Evolutionary conservation across 2,888 invertebrate species (phyloP).

Genomic region (Netelia virgata): DNA sequence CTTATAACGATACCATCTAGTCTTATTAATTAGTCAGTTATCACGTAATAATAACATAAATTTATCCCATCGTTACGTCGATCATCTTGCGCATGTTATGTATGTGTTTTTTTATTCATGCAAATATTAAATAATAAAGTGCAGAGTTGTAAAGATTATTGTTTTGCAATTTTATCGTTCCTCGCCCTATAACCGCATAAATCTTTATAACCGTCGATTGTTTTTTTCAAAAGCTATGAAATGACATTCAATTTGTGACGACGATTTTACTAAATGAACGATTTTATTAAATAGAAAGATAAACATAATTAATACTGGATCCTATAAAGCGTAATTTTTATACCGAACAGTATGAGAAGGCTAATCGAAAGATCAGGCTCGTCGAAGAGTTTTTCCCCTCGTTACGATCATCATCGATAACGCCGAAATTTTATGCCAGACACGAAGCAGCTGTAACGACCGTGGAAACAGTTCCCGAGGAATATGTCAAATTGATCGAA

Average conservation of each 20-base stretch:
- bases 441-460: slow-evolving; percentile 73
- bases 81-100: slow-evolving; percentile 81
- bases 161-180: not conserved
- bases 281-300: not conserved
- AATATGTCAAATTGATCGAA: slow-evolving; percentile 77
- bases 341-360: slow-evolving; percentile 78
- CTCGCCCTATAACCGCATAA: not conserved
- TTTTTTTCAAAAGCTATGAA: slow-evolving; percentile 5
- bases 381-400: slow-evolving; percentile 76
- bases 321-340: slow-evolving; percentile 77
- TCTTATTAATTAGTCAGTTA: slow-evolving; percentile 73
- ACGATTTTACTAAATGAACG: too few species aligned
- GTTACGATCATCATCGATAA: slow-evolving; percentile 72
- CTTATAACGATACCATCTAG: slow-evolving; percentile 72
- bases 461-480: slow-evolving; percentile 69
- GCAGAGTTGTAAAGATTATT: slow-evolving; percentile 67
- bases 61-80: slow-evolving; percentile 63
- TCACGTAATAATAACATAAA: slow-evolving; percentile 38
- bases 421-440: slow-evolving; percentile 81
- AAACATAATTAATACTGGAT: slow-evolving; percentile 69
- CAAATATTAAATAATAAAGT: slow-evolving; percentile 83
- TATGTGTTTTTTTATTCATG: slow-evolving; percentile 83
- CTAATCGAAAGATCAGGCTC: slow-evolving; percentile 73
- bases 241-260: not conserved
- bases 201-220: not conserved